Evolutionary conservation across 1,140 invertebrate genomes (phyloP), one percentile per base, ranked within the genome.

Genomic region (Ooceraea biroi): DNA sequence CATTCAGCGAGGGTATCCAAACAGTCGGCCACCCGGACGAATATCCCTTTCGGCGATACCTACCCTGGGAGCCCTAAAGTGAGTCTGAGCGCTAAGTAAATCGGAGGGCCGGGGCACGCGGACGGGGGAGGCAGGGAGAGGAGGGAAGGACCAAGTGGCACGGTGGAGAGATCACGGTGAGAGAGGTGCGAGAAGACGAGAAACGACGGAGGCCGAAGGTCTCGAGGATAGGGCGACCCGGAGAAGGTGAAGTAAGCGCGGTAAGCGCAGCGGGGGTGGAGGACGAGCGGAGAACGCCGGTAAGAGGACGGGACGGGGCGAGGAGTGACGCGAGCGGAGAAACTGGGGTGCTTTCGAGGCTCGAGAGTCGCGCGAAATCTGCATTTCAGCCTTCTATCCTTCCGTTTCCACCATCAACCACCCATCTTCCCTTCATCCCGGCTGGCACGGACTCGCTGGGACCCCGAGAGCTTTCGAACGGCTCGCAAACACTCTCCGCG

Each of bases 341-440:
- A 61, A 48, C 17, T 60, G 89, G 88, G 89, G 80, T 76, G 89
- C 89, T 91, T 90, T 88, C 87, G 85, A 90, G 90, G 82, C 90
- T 90, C 85, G 89, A 91, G 91, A 92, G 88, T 91, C 90, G 86
- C 89, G 87, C 77, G 89, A 92, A 94, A 94, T 94, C 93, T 94
- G 93, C 93, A 94, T 94, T 94, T 94, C 91, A 93, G 90, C 71
- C 92, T 93, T 91, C 90, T 88, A 91, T 92, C 89, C 88, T 90
- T 90, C 89, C 87, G 89, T 91, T 87, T 84, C 87, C 90, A 89
- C 77, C 85, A 76, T 41, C 50, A 22, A 41, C 65, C 36, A 36
- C 2, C 36, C 36, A 7, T 36, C 36, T 7, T 7, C 2, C n/a
- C 36, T 7, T 36, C 36, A 7, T 36, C 63, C 30, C 68, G 57